A percentile compares a stretch with the other conserved stretches of the same genome.
Evolutionary conservation across 2,888 invertebrate species (phyloP).

Genomic region (Agonopterix heracliana): DNA sequence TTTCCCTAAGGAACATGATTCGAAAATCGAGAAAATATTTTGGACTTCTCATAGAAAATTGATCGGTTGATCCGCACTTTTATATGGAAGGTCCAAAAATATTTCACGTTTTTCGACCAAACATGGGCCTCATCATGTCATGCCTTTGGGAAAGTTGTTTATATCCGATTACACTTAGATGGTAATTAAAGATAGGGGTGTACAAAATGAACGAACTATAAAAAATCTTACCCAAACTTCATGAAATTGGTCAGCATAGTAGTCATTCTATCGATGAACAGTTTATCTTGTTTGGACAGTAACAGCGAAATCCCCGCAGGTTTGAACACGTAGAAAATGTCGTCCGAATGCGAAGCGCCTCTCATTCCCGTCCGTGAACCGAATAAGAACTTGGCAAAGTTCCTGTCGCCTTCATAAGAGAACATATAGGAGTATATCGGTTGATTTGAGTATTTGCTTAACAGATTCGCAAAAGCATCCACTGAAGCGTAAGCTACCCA

Average conservation of each 20-base stretch:
- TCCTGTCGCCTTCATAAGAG: conserved; percentile 50
- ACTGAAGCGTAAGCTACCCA: conserved; percentile 48
- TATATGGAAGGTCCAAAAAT: too few relatives aligned
- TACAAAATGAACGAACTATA: too few relatives aligned
- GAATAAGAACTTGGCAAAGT: conserved; percentile 44
- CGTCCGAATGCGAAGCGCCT: conserved; percentile 57
- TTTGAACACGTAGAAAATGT: conserved; percentile 61
- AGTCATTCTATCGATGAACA: conserved; percentile 46
- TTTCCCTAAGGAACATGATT: too few relatives aligned
- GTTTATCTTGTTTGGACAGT: conserved; percentile 33
- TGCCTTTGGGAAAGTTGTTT: too few relatives aligned
- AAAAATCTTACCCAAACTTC: conserved; percentile 35
- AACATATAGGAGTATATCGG: conserved; percentile 58
- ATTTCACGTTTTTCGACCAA: too few relatives aligned
- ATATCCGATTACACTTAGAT: too few relatives aligned
- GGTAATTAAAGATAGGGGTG: too few relatives aligned
- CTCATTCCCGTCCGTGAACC: conserved; percentile 14
- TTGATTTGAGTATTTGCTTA: conserved; percentile 36
- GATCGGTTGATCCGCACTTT: too few relatives aligned
- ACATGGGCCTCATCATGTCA: too few relatives aligned
- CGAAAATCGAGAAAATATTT: too few relatives aligned
- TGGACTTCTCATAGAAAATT: too few relatives aligned
- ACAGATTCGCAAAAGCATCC: conserved; percentile 42
- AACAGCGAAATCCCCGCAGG: conserved; percentile 42
- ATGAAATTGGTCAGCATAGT: conserved; percentile 61